Evolutionary conservation across 2,888 invertebrate species (phyloP), one percentile per base, ranked within the genome.

Genomic region (Ophion ellenae): DNA sequence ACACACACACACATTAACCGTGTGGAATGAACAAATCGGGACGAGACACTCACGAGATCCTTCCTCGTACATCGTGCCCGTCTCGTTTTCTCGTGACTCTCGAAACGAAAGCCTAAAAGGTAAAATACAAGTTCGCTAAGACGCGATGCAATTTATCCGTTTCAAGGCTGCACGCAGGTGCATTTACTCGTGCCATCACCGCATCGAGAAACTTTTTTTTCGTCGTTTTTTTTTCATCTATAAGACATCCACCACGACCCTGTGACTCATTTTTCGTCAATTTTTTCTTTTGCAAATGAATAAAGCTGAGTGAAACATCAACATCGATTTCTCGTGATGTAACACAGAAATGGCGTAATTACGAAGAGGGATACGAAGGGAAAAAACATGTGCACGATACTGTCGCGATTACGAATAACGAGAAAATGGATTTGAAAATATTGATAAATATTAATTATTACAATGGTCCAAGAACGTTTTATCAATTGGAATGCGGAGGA

Each of bases 101-200:
- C 81, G 59, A 85, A 85, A 79, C 81, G 85, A 82, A 85, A 85
- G 81, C 81, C 78, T 32, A 40, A 24, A 73, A 32, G 36, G 67
- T 36, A 57, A 57, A 77, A 77, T 57, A 32, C 57, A 47, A 64
- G 59, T 57, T 71, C 70, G 73, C 61, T 53, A 11, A 40, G 45
- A 45, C 53, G 53, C 47, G 63, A 71, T 74, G 73, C 20, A 61
- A 24, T 61, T 74, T 40, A 40, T 61, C 40, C 73, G 24, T 61
- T 40, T 14, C 73, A 74, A 74, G 73, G 73, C 40, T 61, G 40
- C 61, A 24, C 40, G n/a, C 53, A 74, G 61, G 73, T 73, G 73
- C 73, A 73, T 73, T 36, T 20, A 61, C 0, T 73, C 73, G 53
- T 36, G 32, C 59, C 11, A 20, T 40, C 36, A 36, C 47, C n/a